Evolutionary conservation across 2,888 invertebrate species (phyloP).

Genomic region (Hedya salicella): DNA sequence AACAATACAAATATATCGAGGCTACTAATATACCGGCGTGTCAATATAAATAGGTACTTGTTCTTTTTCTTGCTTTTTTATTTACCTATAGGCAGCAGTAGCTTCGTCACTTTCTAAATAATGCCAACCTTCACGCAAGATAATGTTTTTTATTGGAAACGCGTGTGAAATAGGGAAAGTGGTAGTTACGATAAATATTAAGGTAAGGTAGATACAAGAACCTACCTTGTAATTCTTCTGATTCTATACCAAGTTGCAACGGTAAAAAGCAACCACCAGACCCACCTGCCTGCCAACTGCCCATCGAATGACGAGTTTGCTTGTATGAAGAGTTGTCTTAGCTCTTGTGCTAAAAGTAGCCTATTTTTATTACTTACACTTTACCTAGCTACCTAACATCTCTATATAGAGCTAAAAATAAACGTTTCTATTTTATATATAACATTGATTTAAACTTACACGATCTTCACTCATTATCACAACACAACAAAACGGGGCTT

Average conservation of each 20-base stretch:
- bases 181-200: neutral
- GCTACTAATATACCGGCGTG: neutral
- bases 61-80: neutral
- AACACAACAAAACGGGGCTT: no score
- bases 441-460: no score
- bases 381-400: no score
- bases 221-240: neutral
- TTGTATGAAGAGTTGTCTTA: neutral
- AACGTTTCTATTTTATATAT: no score
- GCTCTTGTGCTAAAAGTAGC: neutral
- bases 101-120: conserved; percentile 6
- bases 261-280: neutral
- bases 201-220: neutral
- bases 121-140: conserved; percentile 6
- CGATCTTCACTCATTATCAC: no score
- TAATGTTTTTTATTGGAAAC: conserved; percentile 14
- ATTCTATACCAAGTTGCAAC: neutral
- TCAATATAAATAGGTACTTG: neutral
- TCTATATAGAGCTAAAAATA: no score
- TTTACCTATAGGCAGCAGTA: neutral
- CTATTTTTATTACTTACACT: neutral
- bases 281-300: neutral
- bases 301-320: conserved; percentile 3
- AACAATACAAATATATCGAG: no score
- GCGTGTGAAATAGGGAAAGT: conserved; percentile 3